A percentile compares a stretch with the other conserved stretches of the same genome.
phyloP scores from a whole-genome alignment of 2,797 vertebrate genomes.

The Scyliorhinus canicula region DNA sequence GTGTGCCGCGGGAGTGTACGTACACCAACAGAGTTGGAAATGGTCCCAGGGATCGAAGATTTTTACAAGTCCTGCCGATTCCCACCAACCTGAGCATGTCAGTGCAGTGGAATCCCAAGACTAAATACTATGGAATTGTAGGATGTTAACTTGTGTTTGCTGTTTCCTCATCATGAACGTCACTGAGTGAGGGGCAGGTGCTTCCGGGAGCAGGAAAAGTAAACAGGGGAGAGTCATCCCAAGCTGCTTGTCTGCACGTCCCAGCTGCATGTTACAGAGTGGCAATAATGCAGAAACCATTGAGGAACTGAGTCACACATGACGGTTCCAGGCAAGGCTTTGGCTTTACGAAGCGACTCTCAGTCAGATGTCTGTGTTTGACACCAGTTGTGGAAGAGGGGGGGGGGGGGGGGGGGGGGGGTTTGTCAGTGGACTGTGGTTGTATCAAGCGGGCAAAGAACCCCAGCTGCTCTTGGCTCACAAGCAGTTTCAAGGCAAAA shows the following conservation, averaged over 20 bases:
- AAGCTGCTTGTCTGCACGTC: neutral
- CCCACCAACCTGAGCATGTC: neutral
- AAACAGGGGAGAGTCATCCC: conserved; percentile 17
- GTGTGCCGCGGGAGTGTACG: too few relatives aligned
- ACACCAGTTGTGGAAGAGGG: too few relatives aligned
- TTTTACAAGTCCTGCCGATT: too few relatives aligned
- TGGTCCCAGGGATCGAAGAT: too few relatives aligned
- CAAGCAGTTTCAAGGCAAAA: neutral
- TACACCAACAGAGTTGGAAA: too few relatives aligned
- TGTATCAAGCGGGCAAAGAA: neutral
- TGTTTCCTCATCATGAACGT: neutral
- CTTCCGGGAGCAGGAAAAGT: neutral
- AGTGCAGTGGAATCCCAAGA: too few relatives aligned
- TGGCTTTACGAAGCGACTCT: neutral
- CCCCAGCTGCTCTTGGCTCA: neutral
- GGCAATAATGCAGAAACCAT: neutral
- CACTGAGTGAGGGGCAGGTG: neutral
- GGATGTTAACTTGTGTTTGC: neutral
- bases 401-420: neutral
- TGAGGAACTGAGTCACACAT: neutral
- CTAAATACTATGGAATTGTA: neutral
- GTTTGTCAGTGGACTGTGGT: too few relatives aligned
- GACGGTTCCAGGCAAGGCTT: neutral
- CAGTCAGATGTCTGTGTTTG: neutral
- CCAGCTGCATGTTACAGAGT: neutral